Evolutionary conservation across 2,797 vertebrate genomes (phyloP).

Genomic region (Novumbra hubbsi): DNA sequence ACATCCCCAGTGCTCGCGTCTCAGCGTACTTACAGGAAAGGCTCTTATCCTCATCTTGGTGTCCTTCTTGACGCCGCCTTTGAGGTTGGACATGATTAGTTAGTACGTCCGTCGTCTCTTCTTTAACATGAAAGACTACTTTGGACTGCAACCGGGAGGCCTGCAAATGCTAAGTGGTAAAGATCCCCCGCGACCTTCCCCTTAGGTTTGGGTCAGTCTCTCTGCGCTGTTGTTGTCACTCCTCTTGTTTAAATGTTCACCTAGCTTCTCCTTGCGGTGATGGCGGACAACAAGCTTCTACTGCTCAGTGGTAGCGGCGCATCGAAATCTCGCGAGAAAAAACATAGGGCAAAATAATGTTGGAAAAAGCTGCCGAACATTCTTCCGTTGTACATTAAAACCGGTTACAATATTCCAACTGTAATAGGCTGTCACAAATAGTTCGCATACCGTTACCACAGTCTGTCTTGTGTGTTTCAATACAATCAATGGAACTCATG

Average conservation of each 20-base stretch:
- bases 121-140: slow-evolving; percentile 65
- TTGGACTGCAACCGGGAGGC: slow-evolving; percentile 42
- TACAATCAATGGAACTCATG: background rate
- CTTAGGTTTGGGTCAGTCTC: slow-evolving; percentile 47
- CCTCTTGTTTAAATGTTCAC: slow-evolving; percentile 59
- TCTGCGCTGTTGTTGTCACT: slow-evolving; percentile 62
- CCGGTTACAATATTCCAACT: background rate
- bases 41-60: slow-evolving; percentile 99
- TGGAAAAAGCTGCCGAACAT: slow-evolving; percentile 9
- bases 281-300: slow-evolving; percentile 85
- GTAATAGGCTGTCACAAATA: background rate
- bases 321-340: slow-evolving; percentile 61
- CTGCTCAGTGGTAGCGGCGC: slow-evolving; percentile 76
- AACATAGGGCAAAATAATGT: slow-evolving; percentile 33
- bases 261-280: slow-evolving; percentile 74
- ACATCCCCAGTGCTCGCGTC: slow-evolving; percentile 57
- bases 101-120: slow-evolving; percentile 62
- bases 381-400: background rate
- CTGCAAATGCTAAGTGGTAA: slow-evolving; percentile 43
- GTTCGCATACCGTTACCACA: too few relatives aligned
- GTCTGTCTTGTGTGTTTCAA: background rate
- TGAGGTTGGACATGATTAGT: slow-evolving; percentile 92
- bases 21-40: slow-evolving; percentile 85
- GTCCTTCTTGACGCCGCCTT: slow-evolving; percentile 93
- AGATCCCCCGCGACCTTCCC: slow-evolving; percentile 60